These are phyloP conservation scores for Meleagris gallopavo DNA, from an alignment of 2,113 vertebrate genomes.

Conservation along the genomic window DNA sequence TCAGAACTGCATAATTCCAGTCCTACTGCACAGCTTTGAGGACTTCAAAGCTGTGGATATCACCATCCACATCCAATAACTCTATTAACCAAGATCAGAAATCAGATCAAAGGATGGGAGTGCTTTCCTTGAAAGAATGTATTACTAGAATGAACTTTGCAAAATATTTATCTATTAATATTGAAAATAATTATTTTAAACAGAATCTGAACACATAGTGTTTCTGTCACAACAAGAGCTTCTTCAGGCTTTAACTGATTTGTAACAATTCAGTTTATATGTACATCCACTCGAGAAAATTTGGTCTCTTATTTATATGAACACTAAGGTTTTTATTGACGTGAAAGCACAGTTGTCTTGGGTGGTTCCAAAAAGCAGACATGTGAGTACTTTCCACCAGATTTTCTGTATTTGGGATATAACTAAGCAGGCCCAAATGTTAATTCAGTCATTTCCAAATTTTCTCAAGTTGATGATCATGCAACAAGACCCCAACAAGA, in stretches of 20 bases:
- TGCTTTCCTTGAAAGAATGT: background rate
- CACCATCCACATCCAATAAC: background rate
- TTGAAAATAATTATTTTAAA: background rate
- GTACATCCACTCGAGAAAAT: background rate
- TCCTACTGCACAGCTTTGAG: background rate
- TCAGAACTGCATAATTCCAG: background rate
- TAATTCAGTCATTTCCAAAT: background rate
- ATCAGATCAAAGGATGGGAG: background rate
- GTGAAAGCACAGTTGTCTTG: background rate
- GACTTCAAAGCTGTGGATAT: background rate
- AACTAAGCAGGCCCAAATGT: background rate
- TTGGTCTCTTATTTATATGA: background rate
- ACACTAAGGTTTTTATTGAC: background rate
- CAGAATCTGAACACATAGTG: background rate
- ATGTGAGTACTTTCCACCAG: background rate
- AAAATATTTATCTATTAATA: background rate
- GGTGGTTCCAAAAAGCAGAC: background rate
- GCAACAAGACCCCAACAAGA: background rate
- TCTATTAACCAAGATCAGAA: background rate
- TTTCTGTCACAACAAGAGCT: slow-evolving; percentile 1
- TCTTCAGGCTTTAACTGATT: background rate
- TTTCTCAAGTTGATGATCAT: background rate
- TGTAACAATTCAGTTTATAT: background rate
- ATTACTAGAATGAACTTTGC: background rate
- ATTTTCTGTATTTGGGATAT: background rate